Evolutionary conservation across 2,113 vertebrate genomes (phyloP).

Genomic region (Elachura formosa): DNA sequence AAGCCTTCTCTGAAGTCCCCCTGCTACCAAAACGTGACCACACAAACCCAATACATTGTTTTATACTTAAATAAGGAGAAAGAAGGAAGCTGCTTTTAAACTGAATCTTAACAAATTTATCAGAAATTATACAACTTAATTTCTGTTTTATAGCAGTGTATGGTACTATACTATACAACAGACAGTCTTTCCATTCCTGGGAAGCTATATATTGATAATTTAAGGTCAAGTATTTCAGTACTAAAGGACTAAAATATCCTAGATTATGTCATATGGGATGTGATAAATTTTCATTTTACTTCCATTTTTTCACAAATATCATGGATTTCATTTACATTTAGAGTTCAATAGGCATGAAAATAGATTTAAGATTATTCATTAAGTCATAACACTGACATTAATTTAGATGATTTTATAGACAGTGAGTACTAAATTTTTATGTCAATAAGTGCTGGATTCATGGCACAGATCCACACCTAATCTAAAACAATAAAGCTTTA

Average conservation of each 20-base stretch:
- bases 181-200: not conserved
- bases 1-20: not conserved
- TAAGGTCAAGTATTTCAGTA: not conserved
- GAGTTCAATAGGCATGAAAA: not conserved
- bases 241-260: not conserved
- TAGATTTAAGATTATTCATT: not conserved
- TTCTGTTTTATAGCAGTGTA: rapidly evolving
- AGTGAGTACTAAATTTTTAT: not conserved
- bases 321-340: not conserved
- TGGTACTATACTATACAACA: not conserved
- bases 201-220: not conserved
- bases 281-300: not conserved
- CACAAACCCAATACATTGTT: not conserved
- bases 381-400: not conserved
- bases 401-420: not conserved
- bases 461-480: not conserved
- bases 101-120: not conserved
- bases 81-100: not conserved
- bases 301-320: not conserved
- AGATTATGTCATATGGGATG: not conserved
- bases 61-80: not conserved
- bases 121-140: not conserved
- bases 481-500: not conserved
- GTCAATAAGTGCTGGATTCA: not conserved
- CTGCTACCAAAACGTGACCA: not conserved